These are phyloP conservation scores for Tachystola acroxantha DNA, from an alignment of 2,888 invertebrate genomes.

Conservation along the genomic window DNA sequence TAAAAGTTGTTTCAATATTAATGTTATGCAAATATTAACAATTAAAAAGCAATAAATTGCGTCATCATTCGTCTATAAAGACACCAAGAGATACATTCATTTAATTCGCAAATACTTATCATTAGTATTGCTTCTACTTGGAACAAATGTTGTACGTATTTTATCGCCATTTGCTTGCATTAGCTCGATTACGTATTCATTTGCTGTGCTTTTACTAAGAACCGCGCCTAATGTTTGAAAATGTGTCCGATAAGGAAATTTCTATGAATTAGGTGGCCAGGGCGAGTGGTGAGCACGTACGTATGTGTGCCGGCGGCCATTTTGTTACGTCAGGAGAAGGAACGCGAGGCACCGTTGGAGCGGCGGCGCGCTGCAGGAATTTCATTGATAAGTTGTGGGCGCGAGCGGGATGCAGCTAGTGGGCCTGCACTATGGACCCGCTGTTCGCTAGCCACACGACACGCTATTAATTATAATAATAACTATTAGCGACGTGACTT, in stretches of 20 bases:
- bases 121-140: not conserved
- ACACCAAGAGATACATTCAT: not conserved
- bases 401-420: conserved; percentile 58
- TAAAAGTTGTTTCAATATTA: not conserved
- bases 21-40: no score
- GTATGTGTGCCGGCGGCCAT: conserved; percentile 50
- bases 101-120: not conserved
- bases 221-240: conserved; percentile 19
- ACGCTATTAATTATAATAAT: not conserved
- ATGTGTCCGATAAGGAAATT: conserved; percentile 5
- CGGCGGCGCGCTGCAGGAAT: conserved; percentile 51
- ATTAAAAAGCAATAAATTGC: conserved; percentile 4
- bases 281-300: conserved; percentile 9
- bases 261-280: conserved; percentile 5
- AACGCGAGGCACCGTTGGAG: conserved; percentile 60
- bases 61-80: conserved; percentile 6
- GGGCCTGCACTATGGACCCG: conserved; percentile 17
- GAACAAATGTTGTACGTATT: not conserved
- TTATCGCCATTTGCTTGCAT: not conserved
- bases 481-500: conserved; percentile 1
- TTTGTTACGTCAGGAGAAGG: conserved; percentile 66
- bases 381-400: conserved; percentile 70
- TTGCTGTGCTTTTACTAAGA: conserved; percentile 20
- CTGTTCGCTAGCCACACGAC: conserved; percentile 4
- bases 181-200: not conserved